Percentiles rank a stretch among this genome's conserved stretches.
These are phyloP conservation scores for Latheticus oryzae DNA, from an alignment of 2,888 invertebrate species.

Conservation along the genomic window DNA sequence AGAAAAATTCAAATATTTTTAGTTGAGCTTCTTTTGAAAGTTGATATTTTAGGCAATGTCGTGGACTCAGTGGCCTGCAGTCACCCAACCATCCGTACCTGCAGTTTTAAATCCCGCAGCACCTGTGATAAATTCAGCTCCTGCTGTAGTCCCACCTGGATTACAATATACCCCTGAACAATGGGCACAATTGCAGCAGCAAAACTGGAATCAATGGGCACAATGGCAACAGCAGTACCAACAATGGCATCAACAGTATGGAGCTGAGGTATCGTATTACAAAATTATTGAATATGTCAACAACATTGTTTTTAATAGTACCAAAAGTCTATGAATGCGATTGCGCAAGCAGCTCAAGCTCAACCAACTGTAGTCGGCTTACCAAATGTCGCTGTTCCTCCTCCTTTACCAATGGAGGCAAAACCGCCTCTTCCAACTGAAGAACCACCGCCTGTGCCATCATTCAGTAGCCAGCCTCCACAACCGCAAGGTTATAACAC, in stretches of 20 bases:
- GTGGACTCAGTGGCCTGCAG: slow-evolving; percentile 60
- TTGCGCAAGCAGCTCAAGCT: slow-evolving; percentile 47
- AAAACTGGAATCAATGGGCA: slow-evolving; percentile 80
- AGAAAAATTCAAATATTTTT: too few relatives aligned
- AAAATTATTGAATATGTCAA: too few relatives aligned
- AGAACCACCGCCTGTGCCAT: slow-evolving; percentile 52
- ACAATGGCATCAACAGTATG: slow-evolving; percentile 81
- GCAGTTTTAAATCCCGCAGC: slow-evolving; percentile 33
- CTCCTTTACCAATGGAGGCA: slow-evolving; percentile 66
- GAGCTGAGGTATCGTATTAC: slow-evolving; percentile 77
- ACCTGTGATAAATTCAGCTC: slow-evolving; percentile 53
- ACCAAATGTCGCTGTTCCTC: slow-evolving; percentile 61
- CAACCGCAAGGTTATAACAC: slow-evolving; percentile 45
- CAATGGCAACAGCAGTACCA: slow-evolving; percentile 84
- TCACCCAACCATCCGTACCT: slow-evolving; percentile 48
- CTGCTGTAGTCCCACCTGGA: slow-evolving; percentile 53
- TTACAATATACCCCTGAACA: slow-evolving; percentile 73
- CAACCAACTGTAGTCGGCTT: slow-evolving; percentile 50
- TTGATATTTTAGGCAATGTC: slow-evolving; percentile 56
- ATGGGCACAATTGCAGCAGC: slow-evolving; percentile 77
- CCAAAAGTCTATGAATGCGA: slow-evolving; percentile 67
- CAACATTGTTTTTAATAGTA: slow-evolving; percentile 65
- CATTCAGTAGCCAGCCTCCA: slow-evolving; percentile 47
- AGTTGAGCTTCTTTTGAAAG: background rate
- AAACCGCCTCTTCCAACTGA: slow-evolving; percentile 64